Percentiles rank a stretch among this genome's conserved stretches.
These are phyloP conservation scores for Rhynchophorus ferrugineus DNA, from an alignment of 1,140 invertebrate genomes.

Conservation along the genomic window DNA sequence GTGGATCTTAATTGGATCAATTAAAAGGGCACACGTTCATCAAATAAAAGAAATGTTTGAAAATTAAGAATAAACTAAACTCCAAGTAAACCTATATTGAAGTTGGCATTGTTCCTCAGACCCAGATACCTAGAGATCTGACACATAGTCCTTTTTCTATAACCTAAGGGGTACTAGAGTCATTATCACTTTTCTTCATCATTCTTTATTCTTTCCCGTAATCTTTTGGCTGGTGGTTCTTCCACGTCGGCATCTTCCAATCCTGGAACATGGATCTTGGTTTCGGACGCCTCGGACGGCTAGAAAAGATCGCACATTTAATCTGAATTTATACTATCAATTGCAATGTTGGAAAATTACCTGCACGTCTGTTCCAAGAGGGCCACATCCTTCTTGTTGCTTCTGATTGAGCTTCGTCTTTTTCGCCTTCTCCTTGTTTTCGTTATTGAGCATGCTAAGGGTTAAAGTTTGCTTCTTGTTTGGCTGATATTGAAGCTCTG, in stretches of 20 bases:
- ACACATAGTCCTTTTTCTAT: too few species aligned
- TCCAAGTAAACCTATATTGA: too few species aligned
- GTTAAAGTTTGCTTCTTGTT: constrained; percentile 45
- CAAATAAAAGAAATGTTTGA: too few species aligned
- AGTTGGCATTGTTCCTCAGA: too few species aligned
- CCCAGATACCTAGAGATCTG: too few species aligned
- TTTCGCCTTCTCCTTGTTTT: constrained; percentile 46
- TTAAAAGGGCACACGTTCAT: too few species aligned
- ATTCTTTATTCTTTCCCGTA: constrained; percentile 37
- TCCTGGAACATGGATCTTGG: constrained; percentile 64
- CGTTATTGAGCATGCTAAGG: constrained; percentile 40
- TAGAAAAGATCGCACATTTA: too few species aligned
- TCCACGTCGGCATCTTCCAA: constrained; percentile 52
- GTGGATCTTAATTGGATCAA: too few species aligned
- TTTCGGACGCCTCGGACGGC: constrained; percentile 70
- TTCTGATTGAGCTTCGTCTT: constrained; percentile 30
- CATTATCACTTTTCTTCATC: constrained; percentile 23
- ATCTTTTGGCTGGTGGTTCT: constrained; percentile 46
- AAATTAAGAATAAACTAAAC: too few species aligned
- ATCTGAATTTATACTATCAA: too few species aligned
- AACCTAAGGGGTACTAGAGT: too few species aligned
- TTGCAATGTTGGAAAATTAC: too few species aligned
- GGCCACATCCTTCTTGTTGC: constrained; percentile 47
- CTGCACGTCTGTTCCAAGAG: constrained; percentile 54
- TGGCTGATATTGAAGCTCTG: constrained; percentile 53